These are phyloP conservation scores for Volucella zonaria DNA, from an alignment of 2,888 invertebrate species.

Conservation along the genomic window DNA sequence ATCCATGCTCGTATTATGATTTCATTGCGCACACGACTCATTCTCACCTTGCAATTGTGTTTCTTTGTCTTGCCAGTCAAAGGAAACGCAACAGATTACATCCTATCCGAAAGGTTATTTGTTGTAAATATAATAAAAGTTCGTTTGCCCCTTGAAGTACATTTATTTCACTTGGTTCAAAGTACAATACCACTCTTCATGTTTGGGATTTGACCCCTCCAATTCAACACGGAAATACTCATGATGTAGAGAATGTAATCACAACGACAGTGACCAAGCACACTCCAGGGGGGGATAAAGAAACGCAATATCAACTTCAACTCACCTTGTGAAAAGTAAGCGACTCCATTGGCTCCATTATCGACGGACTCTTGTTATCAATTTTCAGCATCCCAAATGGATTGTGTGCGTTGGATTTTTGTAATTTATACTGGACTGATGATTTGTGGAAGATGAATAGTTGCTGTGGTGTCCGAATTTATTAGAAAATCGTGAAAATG, in stretches of 20 bases:
- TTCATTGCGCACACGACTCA: not conserved
- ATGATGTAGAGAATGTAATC: too few relatives aligned
- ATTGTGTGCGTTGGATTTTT: not conserved
- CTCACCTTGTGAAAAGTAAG: constrained; percentile 79
- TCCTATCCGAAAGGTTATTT: not conserved
- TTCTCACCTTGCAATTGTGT: not conserved
- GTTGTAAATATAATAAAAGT: too few relatives aligned
- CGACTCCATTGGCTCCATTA: constrained; percentile 80
- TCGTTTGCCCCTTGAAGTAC: too few relatives aligned
- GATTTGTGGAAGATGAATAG: not conserved
- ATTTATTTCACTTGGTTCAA: too few relatives aligned
- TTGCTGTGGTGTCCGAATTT: not conserved
- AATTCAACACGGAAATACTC: too few relatives aligned
- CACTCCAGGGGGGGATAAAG: not conserved
- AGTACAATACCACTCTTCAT: too few relatives aligned
- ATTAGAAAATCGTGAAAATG: constrained; percentile 24
- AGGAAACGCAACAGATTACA: not conserved
- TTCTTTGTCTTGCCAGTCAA: not conserved
- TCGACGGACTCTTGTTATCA: constrained; percentile 75
- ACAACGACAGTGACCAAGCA: too few relatives aligned
- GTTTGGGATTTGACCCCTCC: too few relatives aligned
- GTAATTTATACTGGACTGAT: not conserved
- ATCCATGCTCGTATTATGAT: constrained; percentile 25
- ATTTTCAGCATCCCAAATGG: constrained; percentile 49
- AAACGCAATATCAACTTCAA: not conserved